phyloP scores from a whole-genome alignment of 2,888 invertebrate species.

The Epinotia bilunana region DNA sequence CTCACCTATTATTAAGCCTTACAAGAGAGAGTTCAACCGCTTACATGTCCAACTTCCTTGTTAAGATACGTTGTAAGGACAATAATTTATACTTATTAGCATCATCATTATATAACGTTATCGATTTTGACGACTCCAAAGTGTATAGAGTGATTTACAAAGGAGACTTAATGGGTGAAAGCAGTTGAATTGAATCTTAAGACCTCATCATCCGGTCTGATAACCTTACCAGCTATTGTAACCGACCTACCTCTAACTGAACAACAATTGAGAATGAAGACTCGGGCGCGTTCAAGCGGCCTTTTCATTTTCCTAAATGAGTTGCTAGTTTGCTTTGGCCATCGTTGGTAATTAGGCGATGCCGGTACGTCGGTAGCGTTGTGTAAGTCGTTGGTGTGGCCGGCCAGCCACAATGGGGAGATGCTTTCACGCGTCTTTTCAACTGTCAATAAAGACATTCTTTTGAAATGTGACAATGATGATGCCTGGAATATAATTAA shows the following conservation, averaged over 20 bases:
- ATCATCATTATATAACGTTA: conserved; percentile 61
- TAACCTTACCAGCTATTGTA: conserved; percentile 77
- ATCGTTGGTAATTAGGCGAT: conserved; percentile 72
- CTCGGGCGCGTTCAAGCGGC: conserved; percentile 68
- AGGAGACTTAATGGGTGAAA: conserved; percentile 78
- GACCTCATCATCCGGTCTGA: conserved; percentile 81
- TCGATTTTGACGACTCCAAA: conserved; percentile 59
- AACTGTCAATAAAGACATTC: conserved; percentile 77
- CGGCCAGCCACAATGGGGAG: conserved; percentile 66
- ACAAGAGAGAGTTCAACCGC: conserved; percentile 57
- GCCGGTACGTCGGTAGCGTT: conserved; percentile 72
- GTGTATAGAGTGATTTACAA: conserved; percentile 59
- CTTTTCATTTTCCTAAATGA: conserved; percentile 82
- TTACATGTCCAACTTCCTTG: conserved; percentile 51
- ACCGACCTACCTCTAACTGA: conserved; percentile 63
- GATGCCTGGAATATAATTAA: conserved; percentile 62
- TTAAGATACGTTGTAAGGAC: conserved; percentile 54
- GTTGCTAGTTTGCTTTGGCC: conserved; percentile 66
- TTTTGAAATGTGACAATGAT: conserved; percentile 63
- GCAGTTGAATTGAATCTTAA: conserved; percentile 72
- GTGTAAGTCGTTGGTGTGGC: conserved; percentile 67
- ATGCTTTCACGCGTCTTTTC: conserved; percentile 72
- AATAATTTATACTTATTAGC: conserved; percentile 54
- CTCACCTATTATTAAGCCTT: conserved; percentile 53
- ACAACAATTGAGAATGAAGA: conserved; percentile 69